Base-by-base conservation (phyloP, 53 echinoderm and acorn worm genomes). In the Echinarachnius parma region DNA sequence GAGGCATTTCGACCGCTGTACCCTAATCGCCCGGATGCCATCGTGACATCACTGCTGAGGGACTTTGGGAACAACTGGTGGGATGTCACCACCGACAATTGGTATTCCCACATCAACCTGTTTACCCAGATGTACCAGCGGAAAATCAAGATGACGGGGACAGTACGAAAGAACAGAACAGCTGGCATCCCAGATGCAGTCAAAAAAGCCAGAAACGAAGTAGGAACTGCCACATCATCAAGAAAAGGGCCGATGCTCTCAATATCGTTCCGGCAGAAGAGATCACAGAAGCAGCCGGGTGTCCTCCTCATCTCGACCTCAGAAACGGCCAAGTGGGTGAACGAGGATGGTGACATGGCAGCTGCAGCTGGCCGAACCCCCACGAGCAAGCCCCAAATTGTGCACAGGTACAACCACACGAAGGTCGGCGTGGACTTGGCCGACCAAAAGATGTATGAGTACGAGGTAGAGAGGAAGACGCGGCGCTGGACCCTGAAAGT, bases 81-180 rank as follows among this genome's bases (percentile, higher is more conserved):
- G 61, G 33, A 61, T 61, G 61, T 61, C 3, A 61, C 61, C 7
- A 61, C 61, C 3, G 35, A 63, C 63, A 63, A 44, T 21, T 63
- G 63, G 63, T 63, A 63, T 24, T 0, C 21, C 23, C 63, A 63
- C 22, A 45, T 63, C 9, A 63, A 22, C 9, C 26, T 63, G 21
- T 63, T 63, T 24, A 39, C 10, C 25, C 20, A 63, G 44, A 63
- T 63, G 63, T 42, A 63, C 16, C 9, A 18, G 7, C 20, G 25
- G 16, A 44, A 63, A 42, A 63, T 63, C 33, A 63, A 63, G 23
- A 63, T 63, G 63, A 63, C 39, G 8, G 63, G 45, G 23, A 63
- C 63, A 8, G 63, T 63, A 42, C 18, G 63, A 7, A 63, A 63
- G 22, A 63, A 63, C 63, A 37, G 63, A 42, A 63, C 63, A 0